These are phyloP conservation scores for Amblyopsis rosae DNA, from an alignment of 2,113 vertebrate genomes.

Conservation along the genomic window DNA sequence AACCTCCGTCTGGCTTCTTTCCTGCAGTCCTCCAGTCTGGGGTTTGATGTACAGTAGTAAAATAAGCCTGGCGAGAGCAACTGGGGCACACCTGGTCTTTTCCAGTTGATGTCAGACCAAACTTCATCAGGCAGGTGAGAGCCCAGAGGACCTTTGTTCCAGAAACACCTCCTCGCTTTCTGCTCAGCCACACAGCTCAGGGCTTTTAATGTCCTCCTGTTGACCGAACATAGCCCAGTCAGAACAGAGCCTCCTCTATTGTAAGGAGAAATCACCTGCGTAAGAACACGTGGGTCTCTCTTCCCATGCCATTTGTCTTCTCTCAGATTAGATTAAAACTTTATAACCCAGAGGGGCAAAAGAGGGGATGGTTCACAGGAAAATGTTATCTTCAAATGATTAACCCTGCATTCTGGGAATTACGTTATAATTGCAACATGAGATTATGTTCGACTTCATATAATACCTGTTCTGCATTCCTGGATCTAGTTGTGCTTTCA, in stretches of 20 bases:
- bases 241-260: slow-evolving; percentile 24
- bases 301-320: slow-evolving; percentile 14
- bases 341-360: too few species aligned
- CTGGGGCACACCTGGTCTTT: slow-evolving; percentile 82
- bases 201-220: slow-evolving; percentile 39
- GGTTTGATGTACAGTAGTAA: slow-evolving; percentile 83
- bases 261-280: slow-evolving; percentile 25
- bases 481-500: too few species aligned
- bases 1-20: slow-evolving; percentile 92
- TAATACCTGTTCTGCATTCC: slow-evolving; percentile 31
- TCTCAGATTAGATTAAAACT: too few species aligned
- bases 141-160: slow-evolving; percentile 54
- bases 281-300: not conserved
- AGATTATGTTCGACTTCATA: slow-evolving; percentile 33
- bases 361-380: too few species aligned
- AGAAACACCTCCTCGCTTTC: slow-evolving; percentile 33
- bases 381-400: slow-evolving; percentile 15
- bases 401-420: slow-evolving; percentile 32
- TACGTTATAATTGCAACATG: slow-evolving; percentile 19
- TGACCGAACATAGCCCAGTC: slow-evolving; percentile 19
- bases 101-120: slow-evolving; percentile 74
- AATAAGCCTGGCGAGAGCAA: slow-evolving; percentile 72
- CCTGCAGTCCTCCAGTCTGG: slow-evolving; percentile 85
- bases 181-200: slow-evolving; percentile 24
- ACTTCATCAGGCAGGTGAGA: slow-evolving; percentile 74